Base-by-base conservation (phyloP, 1,140 invertebrate species). In the Drosophila arizonae region DNA sequence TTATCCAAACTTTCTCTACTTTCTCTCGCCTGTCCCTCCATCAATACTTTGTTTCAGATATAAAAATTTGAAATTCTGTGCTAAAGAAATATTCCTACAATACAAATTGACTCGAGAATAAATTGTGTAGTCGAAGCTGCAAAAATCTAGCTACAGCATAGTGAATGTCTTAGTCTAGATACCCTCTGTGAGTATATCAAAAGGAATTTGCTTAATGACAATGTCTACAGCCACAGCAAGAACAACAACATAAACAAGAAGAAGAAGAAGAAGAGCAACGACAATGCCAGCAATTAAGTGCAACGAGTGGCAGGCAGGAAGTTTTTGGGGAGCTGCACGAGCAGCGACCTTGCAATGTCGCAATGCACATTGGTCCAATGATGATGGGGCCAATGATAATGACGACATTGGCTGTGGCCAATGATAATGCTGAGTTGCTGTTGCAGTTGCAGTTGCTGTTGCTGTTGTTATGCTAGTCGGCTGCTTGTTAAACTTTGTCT, bases 281-380 rank as follows among this genome's bases (percentile, higher is more conserved):
- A 79, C 82, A 86, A 79, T 81, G 64, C 62, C 50, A 39, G 66
- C 79, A 87, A 86, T 86, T 86, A 86, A 52, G 65, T 70, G 58
- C n/a, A 66, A 55, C 84, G 80, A 84, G 61, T 79, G 56, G 51
- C 57, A 56, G 70, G 79, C 81, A 86, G 82, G 81, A 86, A 86
- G 82, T 73, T 81, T 81, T 81, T 51, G 82, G 71, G 76, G 62
- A 73, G 56, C 74, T 65, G 69, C 61, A 62, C 66, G 63, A 58
- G 62, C 54, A 39, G 78, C 82, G 82, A 86, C 82, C 82, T 86
- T 86, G 82, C 82, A 84, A 84, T 84, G 80, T 85, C 80, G 72
- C 80, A 79, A 73, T 54, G 67, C 43, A 6, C 57, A 56, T 39
- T 45, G 65, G n/a, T 9, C 17, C 30, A 21, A 33, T 13, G 11